Evolutionary conservation across 2,113 vertebrate genomes (phyloP).

Genomic region (Python bivittatus): DNA sequence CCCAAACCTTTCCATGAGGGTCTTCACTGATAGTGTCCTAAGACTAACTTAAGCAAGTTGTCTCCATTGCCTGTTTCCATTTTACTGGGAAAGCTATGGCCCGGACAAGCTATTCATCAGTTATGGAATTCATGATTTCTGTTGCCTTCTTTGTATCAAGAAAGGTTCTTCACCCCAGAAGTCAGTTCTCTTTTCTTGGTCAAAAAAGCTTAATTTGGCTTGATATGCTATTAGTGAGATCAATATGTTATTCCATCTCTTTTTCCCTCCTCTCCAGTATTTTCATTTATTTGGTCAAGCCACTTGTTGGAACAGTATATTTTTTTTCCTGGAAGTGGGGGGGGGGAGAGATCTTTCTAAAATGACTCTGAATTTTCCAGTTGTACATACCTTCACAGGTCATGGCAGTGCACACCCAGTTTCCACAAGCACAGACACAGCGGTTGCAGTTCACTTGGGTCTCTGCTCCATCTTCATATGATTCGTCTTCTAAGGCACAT

Average conservation of each 20-base stretch:
- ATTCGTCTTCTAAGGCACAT: slow-evolving; percentile 96
- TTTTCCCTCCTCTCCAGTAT: neutral
- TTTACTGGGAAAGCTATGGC: neutral
- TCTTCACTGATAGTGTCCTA: too few relatives aligned
- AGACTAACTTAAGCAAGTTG: too few relatives aligned
- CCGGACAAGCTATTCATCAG: neutral
- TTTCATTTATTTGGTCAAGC: neutral
- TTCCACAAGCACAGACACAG: slow-evolving; percentile 96
- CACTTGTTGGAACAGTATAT: neutral
- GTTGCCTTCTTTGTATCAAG: neutral
- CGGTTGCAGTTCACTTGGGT: slow-evolving; percentile 97
- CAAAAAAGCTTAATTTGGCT: neutral
- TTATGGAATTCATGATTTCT: neutral
- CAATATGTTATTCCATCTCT: neutral
- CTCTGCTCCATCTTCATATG: slow-evolving; percentile 91
- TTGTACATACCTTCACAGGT: slow-evolving; percentile 83
- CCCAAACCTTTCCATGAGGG: too few relatives aligned
- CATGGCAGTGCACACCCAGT: slow-evolving; percentile 99
- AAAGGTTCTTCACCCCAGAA: neutral
- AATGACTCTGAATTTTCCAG: neutral
- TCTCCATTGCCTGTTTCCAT: too few relatives aligned
- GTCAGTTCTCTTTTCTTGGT: neutral
- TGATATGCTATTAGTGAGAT: neutral
- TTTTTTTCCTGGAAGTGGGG: neutral
- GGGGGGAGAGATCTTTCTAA: neutral